Percentiles rank a stretch among this genome's conserved stretches.
These are phyloP conservation scores for Noctilio leporinus DNA, from an alignment of 2,113 vertebrate species.

Conservation along the genomic window DNA sequence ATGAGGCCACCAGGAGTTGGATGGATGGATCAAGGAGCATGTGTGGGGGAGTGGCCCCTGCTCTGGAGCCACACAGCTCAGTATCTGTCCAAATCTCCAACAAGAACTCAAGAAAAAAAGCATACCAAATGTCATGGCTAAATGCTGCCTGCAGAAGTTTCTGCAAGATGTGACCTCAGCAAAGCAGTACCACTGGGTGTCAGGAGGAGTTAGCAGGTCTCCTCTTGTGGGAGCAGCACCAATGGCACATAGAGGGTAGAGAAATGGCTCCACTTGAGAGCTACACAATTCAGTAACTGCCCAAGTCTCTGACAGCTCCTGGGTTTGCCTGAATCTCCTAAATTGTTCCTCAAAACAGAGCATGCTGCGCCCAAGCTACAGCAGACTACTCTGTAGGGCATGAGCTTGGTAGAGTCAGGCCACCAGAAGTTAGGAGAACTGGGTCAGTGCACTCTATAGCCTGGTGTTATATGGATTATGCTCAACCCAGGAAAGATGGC, in stretches of 20 bases:
- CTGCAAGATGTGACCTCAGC: neutral
- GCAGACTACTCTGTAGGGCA: no score
- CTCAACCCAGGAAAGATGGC: no score
- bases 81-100: neutral
- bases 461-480: no score
- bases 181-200: neutral
- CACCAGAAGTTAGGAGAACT: no score
- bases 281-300: neutral
- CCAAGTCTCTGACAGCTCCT: no score
- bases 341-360: no score
- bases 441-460: no score
- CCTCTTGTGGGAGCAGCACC: neutral
- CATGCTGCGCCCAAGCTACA: no score
- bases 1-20: neutral
- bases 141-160: neutral
- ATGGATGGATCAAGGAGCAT: neutral
- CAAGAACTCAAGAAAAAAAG: neutral
- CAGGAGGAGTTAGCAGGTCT: neutral
- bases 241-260: neutral
- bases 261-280: neutral
- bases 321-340: no score
- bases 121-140: neutral
- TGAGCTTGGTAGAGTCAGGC: no score
- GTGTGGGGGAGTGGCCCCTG: neutral
- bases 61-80: neutral